These are phyloP conservation scores for Chunga burmeisteri DNA, from an alignment of 2,113 vertebrate species.

Conservation along the genomic window DNA sequence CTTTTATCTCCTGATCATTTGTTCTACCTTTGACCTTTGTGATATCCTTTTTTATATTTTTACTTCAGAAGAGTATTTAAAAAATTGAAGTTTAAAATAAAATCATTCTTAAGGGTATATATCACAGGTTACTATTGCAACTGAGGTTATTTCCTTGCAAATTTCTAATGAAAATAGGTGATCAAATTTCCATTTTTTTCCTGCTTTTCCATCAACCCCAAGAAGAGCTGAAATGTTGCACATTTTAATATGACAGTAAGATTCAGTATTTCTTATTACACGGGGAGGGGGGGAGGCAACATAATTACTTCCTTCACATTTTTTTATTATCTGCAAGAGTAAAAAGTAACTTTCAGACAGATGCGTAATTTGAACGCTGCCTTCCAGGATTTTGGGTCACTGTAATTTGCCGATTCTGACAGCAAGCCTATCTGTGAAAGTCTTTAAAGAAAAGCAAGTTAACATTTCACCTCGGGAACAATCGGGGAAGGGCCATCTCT, in stretches of 20 bases:
- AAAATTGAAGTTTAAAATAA: background rate
- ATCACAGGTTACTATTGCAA: background rate
- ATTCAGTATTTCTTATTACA: background rate
- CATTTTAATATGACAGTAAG: background rate
- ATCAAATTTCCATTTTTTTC: background rate
- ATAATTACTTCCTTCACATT: background rate
- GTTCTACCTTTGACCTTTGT: background rate
- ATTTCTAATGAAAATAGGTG: background rate
- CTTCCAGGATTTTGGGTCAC: background rate
- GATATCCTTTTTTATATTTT: background rate
- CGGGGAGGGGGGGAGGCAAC: background rate
- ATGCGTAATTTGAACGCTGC: background rate
- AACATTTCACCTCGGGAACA: slow-evolving; percentile 18
- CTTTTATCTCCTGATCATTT: background rate
- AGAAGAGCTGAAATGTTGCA: background rate
- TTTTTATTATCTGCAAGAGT: background rate
- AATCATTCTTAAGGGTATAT: background rate
- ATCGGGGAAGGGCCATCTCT: background rate
- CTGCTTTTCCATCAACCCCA: background rate
- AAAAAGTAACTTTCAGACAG: background rate
- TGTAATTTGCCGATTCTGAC: background rate
- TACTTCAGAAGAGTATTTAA: background rate
- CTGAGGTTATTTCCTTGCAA: background rate
- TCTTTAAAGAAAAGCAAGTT: background rate
- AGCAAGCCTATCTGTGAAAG: background rate